These are phyloP conservation scores for Oxygymnocypris stewartii DNA, from an alignment of 2,113 vertebrate species.

Conservation along the genomic window DNA sequence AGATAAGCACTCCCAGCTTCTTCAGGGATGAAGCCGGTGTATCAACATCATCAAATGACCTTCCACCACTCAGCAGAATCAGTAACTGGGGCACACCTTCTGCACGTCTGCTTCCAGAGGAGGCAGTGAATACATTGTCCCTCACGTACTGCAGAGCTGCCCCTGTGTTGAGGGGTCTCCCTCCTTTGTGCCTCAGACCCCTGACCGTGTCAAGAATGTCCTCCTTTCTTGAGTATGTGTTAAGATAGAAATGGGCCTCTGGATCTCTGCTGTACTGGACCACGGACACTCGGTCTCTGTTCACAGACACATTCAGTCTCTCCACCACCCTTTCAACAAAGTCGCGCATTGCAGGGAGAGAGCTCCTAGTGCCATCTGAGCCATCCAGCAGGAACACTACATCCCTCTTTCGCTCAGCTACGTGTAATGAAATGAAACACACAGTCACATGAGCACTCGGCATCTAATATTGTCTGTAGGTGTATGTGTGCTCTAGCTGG, in stretches of 20 bases:
- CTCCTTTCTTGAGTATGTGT: conserved; percentile 34
- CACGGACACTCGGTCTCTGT: conserved; percentile 80
- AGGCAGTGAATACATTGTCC: conserved; percentile 59
- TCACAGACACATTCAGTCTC: conserved; percentile 82
- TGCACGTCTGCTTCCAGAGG: conserved; percentile 55
- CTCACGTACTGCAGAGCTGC: conserved; percentile 60
- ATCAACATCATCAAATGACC: conserved; percentile 52
- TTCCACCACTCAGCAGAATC: conserved; percentile 59
- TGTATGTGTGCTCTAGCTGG: neutral
- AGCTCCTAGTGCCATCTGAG: conserved; percentile 75
- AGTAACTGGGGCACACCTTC: conserved; percentile 61
- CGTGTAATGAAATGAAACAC: conserved; percentile 48
- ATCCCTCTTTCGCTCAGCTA: conserved; percentile 70
- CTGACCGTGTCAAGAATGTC: conserved; percentile 30
- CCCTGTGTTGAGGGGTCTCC: conserved; percentile 60
- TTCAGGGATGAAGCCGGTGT: conserved; percentile 41
- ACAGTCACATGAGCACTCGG: conserved; percentile 42
- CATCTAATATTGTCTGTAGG: neutral
- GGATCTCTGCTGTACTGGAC: conserved; percentile 84
- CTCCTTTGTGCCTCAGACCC: conserved; percentile 61
- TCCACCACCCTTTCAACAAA: conserved; percentile 83
- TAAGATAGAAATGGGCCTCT: conserved; percentile 15
- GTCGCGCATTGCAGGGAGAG: conserved; percentile 85
- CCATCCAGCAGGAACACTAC: conserved; percentile 76
- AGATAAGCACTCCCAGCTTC: conserved; percentile 67